Evolutionary conservation across 1,140 invertebrate species (phyloP), one percentile per base, ranked within the genome.

Genomic region (Caenorhabditis tropicalis): DNA sequence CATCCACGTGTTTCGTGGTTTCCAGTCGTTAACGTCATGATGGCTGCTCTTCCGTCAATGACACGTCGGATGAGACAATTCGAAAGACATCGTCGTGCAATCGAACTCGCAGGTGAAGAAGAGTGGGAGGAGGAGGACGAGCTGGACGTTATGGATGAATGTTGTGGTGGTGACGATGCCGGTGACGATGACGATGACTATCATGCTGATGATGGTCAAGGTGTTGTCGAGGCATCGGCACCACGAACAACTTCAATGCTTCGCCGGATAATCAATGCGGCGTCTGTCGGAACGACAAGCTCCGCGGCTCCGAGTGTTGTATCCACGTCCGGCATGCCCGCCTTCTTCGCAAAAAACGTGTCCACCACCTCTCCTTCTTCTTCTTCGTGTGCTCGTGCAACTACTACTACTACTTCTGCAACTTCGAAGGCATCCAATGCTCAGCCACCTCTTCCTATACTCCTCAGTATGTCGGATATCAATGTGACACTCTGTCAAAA

Each of bases 21-120:
- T 89, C 53, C 83, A 90, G 89, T 87, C 16, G 87, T 91, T 10
- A 91, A 91, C 83, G 85, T 91, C 36, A 87, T 90, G 87, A 90
- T 90, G 89, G 65, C 89, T 39, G 89, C 89, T 4, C 84, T 90
- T 4, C 89, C 89, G 10, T 88, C 89, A 15, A 87, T 90, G 86
- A 86, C 89, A 9, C 84, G 85, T 16, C 87, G 88, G n/a, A 91
- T 90, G 51, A 27, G 85, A 56, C 88, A 87, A 46, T 91, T 85
- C 70, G 89, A 90, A 79, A 56, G 90, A 19, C 89, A 90, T 31
- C 81, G 85, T 65, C 58, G 80, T 31, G 89, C 89, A 1, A 81
- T 90, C 27, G 86, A 91, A 60, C 65, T 88, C 15, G 89, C 89
- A 86, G 90, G 89, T 89, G 89, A 89, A 49, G 56, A 85, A 56